A percentile compares a stretch with the other conserved stretches of the same genome.
Conservation (phyloP, 2,888 invertebrate genomes). For the Apodemia zela region DNA sequence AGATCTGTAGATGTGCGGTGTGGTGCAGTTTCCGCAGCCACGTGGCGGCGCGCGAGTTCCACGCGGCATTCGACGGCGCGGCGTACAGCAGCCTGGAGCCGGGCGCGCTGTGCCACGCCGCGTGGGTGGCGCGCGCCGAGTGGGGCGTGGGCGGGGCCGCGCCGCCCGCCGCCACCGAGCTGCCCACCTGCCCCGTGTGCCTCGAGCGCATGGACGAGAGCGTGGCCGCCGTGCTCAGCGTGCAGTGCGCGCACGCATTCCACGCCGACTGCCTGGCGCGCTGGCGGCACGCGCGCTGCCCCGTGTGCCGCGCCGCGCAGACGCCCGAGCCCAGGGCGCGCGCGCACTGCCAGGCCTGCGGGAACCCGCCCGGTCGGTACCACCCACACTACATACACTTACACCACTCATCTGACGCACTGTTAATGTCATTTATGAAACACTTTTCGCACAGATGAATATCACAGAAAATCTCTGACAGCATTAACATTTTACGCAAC, state of each 20-base stretch:
- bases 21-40: conserved; percentile 82
- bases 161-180: conserved; percentile 91
- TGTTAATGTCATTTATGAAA: too few species aligned
- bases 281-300: conserved; percentile 98
- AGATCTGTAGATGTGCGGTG: too few species aligned
- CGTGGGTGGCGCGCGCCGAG: conserved; percentile 96
- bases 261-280: conserved; percentile 96
- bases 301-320: conserved; percentile 95
- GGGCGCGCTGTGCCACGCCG: conserved; percentile 94
- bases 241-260: conserved; percentile 99
- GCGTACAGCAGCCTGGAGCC: conserved; percentile 97
- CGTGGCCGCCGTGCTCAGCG: conserved; percentile 97
- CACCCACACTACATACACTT: too few species aligned
- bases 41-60: conserved; percentile 94
- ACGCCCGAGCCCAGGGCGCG: conserved; percentile 88
- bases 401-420: too few species aligned
- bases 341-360: conserved; percentile 85
- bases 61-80: conserved; percentile 93
- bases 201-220: conserved; percentile 98
- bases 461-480: too few species aligned
- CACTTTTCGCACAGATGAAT: too few species aligned
- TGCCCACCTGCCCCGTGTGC: conserved; percentile 98
- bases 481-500: too few species aligned
- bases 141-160: conserved; percentile 87
- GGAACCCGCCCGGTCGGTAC: conserved; percentile 22